Conservation (phyloP, 2,797 vertebrate species). For the Platyrinchus mystaceus region DNA sequence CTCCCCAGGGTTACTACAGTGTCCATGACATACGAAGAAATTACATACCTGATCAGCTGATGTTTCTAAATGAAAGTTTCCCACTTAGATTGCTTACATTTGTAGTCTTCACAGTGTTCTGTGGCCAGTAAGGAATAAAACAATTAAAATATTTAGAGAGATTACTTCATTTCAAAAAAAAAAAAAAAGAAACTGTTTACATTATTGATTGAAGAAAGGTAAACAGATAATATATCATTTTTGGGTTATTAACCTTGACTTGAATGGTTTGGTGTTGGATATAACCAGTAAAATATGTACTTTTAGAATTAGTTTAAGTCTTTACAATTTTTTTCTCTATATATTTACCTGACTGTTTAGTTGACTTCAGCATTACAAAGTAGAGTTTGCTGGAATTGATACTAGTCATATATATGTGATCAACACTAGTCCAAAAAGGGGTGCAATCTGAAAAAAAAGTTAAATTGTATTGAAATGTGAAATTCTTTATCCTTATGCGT, state of each 20-base stretch:
- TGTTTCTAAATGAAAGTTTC: neutral
- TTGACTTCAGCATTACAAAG: neutral
- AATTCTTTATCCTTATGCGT: neutral
- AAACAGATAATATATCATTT: neutral
- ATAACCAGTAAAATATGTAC: neutral
- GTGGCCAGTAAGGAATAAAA: neutral
- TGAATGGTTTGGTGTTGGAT: neutral
- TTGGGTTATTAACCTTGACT: neutral
- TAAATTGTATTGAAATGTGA: neutral
- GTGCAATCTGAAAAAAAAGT: neutral
- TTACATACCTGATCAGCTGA: neutral
- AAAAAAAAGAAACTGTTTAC: neutral
- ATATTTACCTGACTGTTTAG: neutral
- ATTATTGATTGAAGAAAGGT: neutral
- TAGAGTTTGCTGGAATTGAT: neutral
- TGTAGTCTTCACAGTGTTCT: neutral
- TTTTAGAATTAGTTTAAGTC: neutral
- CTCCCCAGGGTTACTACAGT: accelerated
- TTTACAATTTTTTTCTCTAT: neutral
- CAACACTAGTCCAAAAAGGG: neutral
- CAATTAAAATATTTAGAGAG: neutral
- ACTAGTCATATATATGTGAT: neutral
- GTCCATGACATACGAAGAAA: neutral
- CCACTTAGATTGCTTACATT: neutral
- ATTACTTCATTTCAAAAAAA: neutral